These are phyloP conservation scores for Adelosebastes latens DNA, from an alignment of 2,797 vertebrate species.

Conservation along the genomic window DNA sequence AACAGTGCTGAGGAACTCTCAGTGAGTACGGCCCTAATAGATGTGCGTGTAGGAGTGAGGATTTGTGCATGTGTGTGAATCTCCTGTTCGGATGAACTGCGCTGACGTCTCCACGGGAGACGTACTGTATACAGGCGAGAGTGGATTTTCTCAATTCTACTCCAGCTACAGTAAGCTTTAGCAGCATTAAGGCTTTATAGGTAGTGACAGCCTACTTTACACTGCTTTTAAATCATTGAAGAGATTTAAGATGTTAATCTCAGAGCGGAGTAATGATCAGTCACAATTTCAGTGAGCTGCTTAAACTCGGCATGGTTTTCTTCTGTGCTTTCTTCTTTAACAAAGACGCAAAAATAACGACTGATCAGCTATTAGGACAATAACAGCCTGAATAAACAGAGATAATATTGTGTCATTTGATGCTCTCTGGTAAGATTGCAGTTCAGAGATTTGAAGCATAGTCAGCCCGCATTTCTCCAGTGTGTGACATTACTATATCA, in stretches of 20 bases:
- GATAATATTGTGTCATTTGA: background rate
- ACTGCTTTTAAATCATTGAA: slow-evolving; percentile 60
- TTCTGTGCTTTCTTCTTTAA: background rate
- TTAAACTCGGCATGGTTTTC: slow-evolving; percentile 21
- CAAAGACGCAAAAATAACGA: slow-evolving; percentile 5
- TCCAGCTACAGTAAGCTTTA: slow-evolving; percentile 60
- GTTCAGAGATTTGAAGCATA: background rate
- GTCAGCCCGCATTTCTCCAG: background rate
- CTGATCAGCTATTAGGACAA: background rate
- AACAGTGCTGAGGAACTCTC: slow-evolving; percentile 66
- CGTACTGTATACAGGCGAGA: slow-evolving; percentile 11
- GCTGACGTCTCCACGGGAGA: slow-evolving; percentile 49
- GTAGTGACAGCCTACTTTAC: slow-evolving; percentile 62
- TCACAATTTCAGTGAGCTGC: slow-evolving; percentile 43
- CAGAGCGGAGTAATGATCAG: slow-evolving; percentile 51
- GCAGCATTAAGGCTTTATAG: slow-evolving; percentile 73
- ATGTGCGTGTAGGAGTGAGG: slow-evolving; percentile 40
- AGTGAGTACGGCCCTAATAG: slow-evolving; percentile 12
- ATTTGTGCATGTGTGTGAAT: slow-evolving; percentile 61
- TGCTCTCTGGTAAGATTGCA: background rate
- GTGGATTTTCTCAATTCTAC: slow-evolving; percentile 66
- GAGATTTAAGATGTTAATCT: slow-evolving; percentile 76
- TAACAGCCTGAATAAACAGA: background rate
- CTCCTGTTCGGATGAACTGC: slow-evolving; percentile 53
- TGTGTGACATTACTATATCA: slow-evolving; percentile 31